These are phyloP conservation scores for Diploscapter pachys DNA, from an alignment of 1,140 invertebrate species.

Conservation along the genomic window DNA sequence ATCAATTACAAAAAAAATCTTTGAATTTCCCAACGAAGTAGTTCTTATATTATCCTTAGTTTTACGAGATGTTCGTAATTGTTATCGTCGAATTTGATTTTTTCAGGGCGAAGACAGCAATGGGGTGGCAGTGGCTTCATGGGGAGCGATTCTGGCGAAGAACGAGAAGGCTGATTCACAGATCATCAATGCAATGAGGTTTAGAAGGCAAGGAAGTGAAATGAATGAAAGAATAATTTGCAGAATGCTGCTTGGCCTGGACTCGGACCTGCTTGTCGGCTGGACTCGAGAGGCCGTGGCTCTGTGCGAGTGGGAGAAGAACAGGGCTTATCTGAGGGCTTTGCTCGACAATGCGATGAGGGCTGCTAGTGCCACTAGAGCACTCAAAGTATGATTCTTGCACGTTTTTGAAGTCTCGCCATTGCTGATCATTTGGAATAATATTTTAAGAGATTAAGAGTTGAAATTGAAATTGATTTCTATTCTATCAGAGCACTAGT, in stretches of 20 bases:
- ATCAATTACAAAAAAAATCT: no score
- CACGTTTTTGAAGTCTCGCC: constrained; percentile 76
- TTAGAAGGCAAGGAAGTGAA: no score
- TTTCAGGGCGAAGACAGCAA: constrained; percentile 55
- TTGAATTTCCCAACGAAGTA: no score
- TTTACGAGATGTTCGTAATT: no score
- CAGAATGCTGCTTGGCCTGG: constrained; percentile 70
- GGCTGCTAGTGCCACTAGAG: constrained; percentile 77
- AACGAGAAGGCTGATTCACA: constrained; percentile 56
- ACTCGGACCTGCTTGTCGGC: constrained; percentile 40
- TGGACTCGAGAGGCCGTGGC: constrained; percentile 55
- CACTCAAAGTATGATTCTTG: constrained; percentile 71
- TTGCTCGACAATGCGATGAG: constrained; percentile 76
- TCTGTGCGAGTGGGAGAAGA: constrained; percentile 69
- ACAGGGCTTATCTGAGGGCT: constrained; percentile 71
- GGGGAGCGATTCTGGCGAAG: constrained; percentile 72
- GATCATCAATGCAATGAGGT: constrained; percentile 22
- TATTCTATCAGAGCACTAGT: constrained; percentile 67
- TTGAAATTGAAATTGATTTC: constrained; percentile 64
- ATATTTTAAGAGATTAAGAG: constrained; percentile 59
- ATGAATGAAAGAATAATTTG: constrained; percentile 57
- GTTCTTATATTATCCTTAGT: no score
- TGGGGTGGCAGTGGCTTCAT: constrained; percentile 80
- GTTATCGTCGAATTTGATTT: background rate
- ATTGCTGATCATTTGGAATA: constrained; percentile 68